Evolutionary conservation across 2,888 invertebrate species (phyloP), one percentile per base, ranked within the genome.

Genomic region (Tetranychus piercei): DNA sequence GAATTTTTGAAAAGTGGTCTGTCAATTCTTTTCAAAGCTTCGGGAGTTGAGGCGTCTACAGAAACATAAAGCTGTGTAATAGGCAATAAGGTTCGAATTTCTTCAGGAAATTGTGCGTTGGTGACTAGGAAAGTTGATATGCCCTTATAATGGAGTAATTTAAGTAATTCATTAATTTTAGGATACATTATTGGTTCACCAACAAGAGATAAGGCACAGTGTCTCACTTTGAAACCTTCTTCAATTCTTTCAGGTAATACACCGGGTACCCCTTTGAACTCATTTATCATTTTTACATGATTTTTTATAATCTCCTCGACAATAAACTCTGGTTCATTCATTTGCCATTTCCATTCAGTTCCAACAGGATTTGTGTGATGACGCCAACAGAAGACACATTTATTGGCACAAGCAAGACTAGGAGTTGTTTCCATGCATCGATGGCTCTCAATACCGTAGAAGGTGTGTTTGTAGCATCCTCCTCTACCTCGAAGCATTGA

Each of bases 171-270:
- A 80, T 86, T 86, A 76, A 86, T 87, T 79, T 85, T 83, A 18
- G 86, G 86, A 80, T 87, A 86, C 86, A 86, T 86, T 77, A 86
- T 87, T 1, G 86, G 86, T 79, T 86, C 86, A 8, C 86, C 86
- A 6, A 86, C 86, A 20, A 87, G 81, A 4, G 86, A 86, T 73
- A 86, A 80, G 66, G 86, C 86, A 81, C 86, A 86, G 79, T 86
- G 86, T 75, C 82, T 79, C 0, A 83, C 84, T 72, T 80, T 77
- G 79, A 85, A 77, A 9, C 84, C 86, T 80, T 86, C 86, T 15
- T 80, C 80, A 72, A 86, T 80, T 76, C 84, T 81, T 71, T 85
- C 84, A 45, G 82, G 80, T 64, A 82, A 78, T 2, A 87, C 86
- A 44, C 86, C 86, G 9, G 86, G 86, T 34, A 86, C 86, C 76